Conservation (phyloP, 2,113 vertebrate genomes). For the Entomyzon cyanotis region DNA sequence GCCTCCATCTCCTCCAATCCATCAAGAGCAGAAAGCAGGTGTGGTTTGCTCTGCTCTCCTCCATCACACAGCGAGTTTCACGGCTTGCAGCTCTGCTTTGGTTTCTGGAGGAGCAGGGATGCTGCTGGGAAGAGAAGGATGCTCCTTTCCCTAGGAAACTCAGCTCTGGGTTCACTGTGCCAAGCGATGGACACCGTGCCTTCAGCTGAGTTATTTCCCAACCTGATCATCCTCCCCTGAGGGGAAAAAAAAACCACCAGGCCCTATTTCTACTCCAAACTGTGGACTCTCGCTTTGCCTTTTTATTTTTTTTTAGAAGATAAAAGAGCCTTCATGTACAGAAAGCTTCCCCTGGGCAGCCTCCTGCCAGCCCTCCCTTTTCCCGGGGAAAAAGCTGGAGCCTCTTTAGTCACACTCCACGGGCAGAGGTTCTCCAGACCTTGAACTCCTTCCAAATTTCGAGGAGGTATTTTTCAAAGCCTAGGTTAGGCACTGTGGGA, state of each 20-base stretch:
- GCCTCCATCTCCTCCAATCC: accelerated
- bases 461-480: neutral
- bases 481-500: neutral
- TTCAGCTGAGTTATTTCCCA: neutral
- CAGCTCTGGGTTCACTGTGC: neutral
- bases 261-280: neutral
- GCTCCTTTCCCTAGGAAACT: neutral
- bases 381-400: neutral
- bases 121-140: too few relatives aligned
- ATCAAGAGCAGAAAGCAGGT: neutral
- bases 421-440: neutral
- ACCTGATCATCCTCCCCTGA: neutral
- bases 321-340: neutral
- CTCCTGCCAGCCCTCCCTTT: neutral
- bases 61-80: neutral
- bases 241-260: neutral
- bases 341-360: neutral
- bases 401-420: accelerated
- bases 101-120: neutral
- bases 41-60: neutral
- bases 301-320: neutral
- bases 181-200: neutral
- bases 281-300: neutral
- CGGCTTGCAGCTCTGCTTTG: neutral
- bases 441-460: neutral